Evolutionary conservation across 2,888 invertebrate species (phyloP).

Genomic region (Archaeoteleia sp.): DNA sequence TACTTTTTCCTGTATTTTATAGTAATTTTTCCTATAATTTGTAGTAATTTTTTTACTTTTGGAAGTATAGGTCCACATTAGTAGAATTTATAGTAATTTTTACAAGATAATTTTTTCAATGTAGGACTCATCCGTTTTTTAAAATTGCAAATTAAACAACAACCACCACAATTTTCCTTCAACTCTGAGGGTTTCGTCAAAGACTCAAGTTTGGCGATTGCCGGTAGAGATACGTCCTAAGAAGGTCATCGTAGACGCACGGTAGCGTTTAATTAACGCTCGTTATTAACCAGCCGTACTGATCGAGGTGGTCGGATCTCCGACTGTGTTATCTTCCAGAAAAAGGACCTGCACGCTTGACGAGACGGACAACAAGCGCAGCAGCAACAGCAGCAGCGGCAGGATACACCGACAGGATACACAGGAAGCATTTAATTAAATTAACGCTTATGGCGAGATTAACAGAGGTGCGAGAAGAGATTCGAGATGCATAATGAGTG

Average conservation of each 20-base stretch:
- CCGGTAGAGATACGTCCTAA: constrained; percentile 42
- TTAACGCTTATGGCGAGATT: constrained; percentile 74
- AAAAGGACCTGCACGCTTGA: constrained; percentile 53
- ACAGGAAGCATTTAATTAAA: constrained; percentile 73
- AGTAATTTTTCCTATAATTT: too few species aligned
- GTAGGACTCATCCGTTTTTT: too few species aligned
- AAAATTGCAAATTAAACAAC: too few species aligned
- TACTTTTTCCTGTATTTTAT: too few species aligned
- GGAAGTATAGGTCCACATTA: too few species aligned
- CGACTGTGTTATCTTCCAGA: constrained; percentile 58
- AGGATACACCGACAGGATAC: constrained; percentile 58
- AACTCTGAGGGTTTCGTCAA: too few species aligned
- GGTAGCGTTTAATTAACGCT: constrained; percentile 58
- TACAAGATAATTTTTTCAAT: too few species aligned
- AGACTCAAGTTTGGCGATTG: constrained; percentile 26
- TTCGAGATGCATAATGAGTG: constrained; percentile 74
- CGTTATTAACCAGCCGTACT: constrained; percentile 55
- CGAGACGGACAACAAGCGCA: constrained; percentile 55
- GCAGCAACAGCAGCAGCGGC: constrained; percentile 52
- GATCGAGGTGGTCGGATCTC: constrained; percentile 56
- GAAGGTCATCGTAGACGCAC: constrained; percentile 51
- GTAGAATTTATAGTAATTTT: too few species aligned
- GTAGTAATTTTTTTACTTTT: too few species aligned
- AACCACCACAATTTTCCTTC: too few species aligned
- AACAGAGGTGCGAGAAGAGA: constrained; percentile 73